A percentile compares a stretch with the other conserved stretches of the same genome.
Conservation (phyloP, 2,113 vertebrate genomes). For the Scolopax mira region DNA sequence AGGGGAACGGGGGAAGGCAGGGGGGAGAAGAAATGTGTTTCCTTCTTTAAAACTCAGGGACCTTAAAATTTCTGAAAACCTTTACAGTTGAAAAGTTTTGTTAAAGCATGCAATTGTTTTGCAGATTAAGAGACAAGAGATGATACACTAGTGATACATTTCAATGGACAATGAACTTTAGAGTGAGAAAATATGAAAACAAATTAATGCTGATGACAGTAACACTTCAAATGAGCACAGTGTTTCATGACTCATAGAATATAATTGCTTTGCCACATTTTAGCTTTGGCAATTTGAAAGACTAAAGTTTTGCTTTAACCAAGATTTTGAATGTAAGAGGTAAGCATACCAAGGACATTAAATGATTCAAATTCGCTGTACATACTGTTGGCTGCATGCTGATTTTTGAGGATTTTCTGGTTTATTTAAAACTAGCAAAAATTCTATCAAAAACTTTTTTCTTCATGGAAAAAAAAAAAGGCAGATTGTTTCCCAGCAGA, state of each 20-base stretch:
- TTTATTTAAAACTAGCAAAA: constrained; percentile 36
- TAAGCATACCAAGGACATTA: background rate
- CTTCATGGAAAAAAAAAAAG: background rate
- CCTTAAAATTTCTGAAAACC: background rate
- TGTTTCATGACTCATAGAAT: background rate
- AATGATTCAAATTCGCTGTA: constrained; percentile 19
- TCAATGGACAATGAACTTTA: background rate
- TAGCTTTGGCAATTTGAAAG: background rate
- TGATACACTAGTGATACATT: background rate
- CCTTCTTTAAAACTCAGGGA: background rate
- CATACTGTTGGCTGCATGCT: background rate
- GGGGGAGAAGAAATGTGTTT: background rate
- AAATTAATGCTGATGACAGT: background rate
- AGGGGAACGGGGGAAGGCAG: rapidly evolving
- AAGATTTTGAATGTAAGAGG: background rate
- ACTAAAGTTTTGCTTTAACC: background rate
- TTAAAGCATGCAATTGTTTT: background rate
- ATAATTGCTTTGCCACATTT: background rate
- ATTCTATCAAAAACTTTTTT: constrained; percentile 49
- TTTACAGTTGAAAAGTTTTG: background rate
- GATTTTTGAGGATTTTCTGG: constrained; percentile 27
- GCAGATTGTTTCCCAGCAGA: constrained; percentile 54
- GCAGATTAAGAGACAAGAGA: background rate
- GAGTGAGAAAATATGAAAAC: background rate
- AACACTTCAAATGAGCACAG: background rate